A percentile compares a stretch with the other conserved stretches of the same genome.
Conservation (phyloP, 2,113 vertebrate genomes). For the Mugil cephalus region DNA sequence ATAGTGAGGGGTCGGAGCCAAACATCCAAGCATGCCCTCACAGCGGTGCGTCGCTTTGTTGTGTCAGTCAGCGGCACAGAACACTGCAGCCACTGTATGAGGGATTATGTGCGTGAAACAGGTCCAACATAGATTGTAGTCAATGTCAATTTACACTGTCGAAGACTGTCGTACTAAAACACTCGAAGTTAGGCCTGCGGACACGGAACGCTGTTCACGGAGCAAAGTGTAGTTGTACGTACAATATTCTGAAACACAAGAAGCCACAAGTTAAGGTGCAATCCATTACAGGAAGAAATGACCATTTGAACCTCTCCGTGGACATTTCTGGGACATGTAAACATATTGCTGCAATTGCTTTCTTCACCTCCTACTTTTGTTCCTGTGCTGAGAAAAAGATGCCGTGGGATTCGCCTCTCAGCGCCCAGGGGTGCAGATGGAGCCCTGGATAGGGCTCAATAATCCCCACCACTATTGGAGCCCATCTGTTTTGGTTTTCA, state of each 20-base stretch:
- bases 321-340: slow-evolving; percentile 54
- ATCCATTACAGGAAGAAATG: slow-evolving; percentile 9
- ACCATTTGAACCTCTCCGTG: slow-evolving; percentile 41
- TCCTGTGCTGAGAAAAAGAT: slow-evolving; percentile 73
- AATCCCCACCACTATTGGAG: slow-evolving; percentile 86
- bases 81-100: slow-evolving; percentile 56
- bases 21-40: slow-evolving; percentile 57
- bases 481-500: slow-evolving; percentile 90
- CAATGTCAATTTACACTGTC: slow-evolving; percentile 7
- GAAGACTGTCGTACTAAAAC: slow-evolving; percentile 27
- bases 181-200: slow-evolving; percentile 18
- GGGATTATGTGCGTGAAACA: slow-evolving; percentile 28
- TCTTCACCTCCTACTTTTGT: slow-evolving; percentile 66
- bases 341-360: slow-evolving; percentile 62
- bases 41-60: slow-evolving; percentile 52
- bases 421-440: slow-evolving; percentile 83
- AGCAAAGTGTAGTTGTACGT: not conserved
- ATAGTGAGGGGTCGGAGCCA: slow-evolving; percentile 57
- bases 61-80: slow-evolving; percentile 75
- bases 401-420: slow-evolving; percentile 73
- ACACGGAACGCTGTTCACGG: not conserved
- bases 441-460: slow-evolving; percentile 82
- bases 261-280: slow-evolving; percentile 15
- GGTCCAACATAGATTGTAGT: slow-evolving; percentile 14
- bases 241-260: slow-evolving; percentile 13